A percentile compares a stretch with the other conserved stretches of the same genome.
Conservation (phyloP, 1,140 invertebrate species). For the Agrypnia vestita region DNA sequence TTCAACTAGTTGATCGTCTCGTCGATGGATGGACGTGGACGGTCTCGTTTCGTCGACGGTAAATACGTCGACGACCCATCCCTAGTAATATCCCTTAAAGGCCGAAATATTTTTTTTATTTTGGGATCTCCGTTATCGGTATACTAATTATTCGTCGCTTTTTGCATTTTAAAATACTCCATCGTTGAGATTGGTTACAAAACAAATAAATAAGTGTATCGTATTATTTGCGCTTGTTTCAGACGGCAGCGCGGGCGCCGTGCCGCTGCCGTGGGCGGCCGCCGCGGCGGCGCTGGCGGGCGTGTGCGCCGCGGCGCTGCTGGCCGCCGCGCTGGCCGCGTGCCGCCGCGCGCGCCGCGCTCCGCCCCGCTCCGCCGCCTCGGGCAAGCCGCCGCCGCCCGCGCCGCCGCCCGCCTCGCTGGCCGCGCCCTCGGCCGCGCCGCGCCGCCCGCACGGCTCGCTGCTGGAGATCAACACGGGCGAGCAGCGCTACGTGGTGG, state of each 20-base stretch:
- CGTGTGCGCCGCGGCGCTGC: slow-evolving; percentile 76
- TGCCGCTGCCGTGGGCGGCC: slow-evolving; percentile 76
- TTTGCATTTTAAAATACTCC: too few relatives aligned
- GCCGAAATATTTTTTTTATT: too few relatives aligned
- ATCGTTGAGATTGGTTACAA: too few relatives aligned
- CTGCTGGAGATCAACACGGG: slow-evolving; percentile 74
- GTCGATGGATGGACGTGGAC: too few relatives aligned
- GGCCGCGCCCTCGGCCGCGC: slow-evolving; percentile 57
- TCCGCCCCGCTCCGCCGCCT: slow-evolving; percentile 66
- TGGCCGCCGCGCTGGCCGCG: slow-evolving; percentile 73
- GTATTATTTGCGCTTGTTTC: slow-evolving; percentile 59
- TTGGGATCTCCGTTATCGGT: too few relatives aligned
- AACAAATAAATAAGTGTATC: too few relatives aligned
- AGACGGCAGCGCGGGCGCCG: slow-evolving; percentile 76
- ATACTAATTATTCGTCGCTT: too few relatives aligned
- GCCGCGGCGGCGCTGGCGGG: slow-evolving; percentile 75
- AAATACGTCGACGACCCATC: too few relatives aligned
- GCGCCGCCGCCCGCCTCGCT: slow-evolving; percentile 41
- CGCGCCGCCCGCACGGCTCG: slow-evolving; percentile 64
- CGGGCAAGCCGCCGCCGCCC: slow-evolving; percentile 66
- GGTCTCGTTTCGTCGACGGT: too few relatives aligned
- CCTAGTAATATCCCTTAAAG: too few relatives aligned
- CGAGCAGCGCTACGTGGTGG: slow-evolving; percentile 75
- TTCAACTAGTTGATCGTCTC: too few relatives aligned
- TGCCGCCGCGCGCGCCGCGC: slow-evolving; percentile 62